Conservation (phyloP, 53 echinoderm and acorn worm genomes). For the Echinometra lucunter region DNA sequence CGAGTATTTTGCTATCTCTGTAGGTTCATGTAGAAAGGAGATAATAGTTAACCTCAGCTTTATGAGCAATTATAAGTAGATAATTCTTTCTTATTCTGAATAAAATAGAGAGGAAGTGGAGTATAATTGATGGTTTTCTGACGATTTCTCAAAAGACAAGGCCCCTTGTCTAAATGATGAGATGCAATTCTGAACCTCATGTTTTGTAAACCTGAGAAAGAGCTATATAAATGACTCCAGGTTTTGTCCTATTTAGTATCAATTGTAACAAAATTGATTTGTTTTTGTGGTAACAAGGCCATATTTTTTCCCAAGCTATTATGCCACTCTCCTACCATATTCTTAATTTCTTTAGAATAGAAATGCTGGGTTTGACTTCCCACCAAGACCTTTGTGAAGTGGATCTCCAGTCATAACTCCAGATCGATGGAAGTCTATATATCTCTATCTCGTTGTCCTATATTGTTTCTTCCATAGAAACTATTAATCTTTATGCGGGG, state of each 20-base stretch:
- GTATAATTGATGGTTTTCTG: slow-evolving; percentile 44
- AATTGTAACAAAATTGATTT: slow-evolving; percentile 51
- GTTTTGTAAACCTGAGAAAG: background rate
- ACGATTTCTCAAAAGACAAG: slow-evolving; percentile 26
- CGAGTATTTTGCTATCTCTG: background rate
- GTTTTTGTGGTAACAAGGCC: slow-evolving; percentile 69
- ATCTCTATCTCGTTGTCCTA: background rate
- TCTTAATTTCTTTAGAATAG: background rate
- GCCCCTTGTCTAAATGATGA: background rate
- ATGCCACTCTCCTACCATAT: slow-evolving; percentile 11
- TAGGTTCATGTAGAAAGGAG: slow-evolving; percentile 24
- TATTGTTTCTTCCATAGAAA: slow-evolving; percentile 4
- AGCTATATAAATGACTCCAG: slow-evolving; percentile 19
- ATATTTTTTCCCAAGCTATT: slow-evolving; percentile 34
- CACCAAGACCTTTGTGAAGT: slow-evolving; percentile 43
- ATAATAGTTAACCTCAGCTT: slow-evolving; percentile 55
- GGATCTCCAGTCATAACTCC: slow-evolving; percentile 50
- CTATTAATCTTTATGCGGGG: slow-evolving; percentile 49
- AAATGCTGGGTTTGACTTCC: slow-evolving; percentile 61
- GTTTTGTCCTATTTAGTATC: slow-evolving; percentile 15
- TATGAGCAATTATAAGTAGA: slow-evolving; percentile 55
- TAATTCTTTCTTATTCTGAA: slow-evolving; percentile 30
- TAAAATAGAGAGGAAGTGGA: slow-evolving; percentile 54
- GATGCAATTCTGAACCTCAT: background rate
- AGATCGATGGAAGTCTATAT: slow-evolving; percentile 63